These are phyloP conservation scores for Pseudomyrmex pallidus DNA, from an alignment of 1,140 invertebrate genomes.

Conservation along the genomic window DNA sequence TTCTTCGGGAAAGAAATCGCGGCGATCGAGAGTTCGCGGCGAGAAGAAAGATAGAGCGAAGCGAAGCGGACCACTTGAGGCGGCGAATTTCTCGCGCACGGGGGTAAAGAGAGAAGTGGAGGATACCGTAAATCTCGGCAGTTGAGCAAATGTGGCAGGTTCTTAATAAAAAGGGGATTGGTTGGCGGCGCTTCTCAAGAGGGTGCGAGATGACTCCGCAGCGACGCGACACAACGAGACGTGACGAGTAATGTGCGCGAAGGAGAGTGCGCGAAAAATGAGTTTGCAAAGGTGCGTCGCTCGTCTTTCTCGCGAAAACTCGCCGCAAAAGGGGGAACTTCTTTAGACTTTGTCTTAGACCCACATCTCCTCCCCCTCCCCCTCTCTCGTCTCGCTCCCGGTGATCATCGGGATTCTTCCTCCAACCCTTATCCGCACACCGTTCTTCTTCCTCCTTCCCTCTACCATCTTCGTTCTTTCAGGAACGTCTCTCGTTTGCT, in stretches of 20 bases:
- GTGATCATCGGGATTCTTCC: conserved; percentile 27
- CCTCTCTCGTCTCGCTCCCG: neutral
- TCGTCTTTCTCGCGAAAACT: conserved; percentile 24
- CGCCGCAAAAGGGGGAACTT: conserved; percentile 19
- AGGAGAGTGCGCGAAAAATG: conserved; percentile 35
- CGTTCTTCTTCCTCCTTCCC: neutral
- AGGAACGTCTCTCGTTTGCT: conserved; percentile 19
- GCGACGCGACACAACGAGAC: neutral
- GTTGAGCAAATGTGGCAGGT: conserved; percentile 30
- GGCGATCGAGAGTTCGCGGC: conserved; percentile 2
- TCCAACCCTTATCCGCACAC: no score
- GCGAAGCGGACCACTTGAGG: conserved; percentile 5
- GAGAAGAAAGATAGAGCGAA: neutral
- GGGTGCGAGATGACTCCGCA: conserved; percentile 18
- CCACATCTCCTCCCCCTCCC: neutral
- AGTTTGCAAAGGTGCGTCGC: conserved; percentile 37
- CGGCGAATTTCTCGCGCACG: neutral
- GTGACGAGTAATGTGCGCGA: neutral
- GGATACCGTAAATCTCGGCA: conserved; percentile 25
- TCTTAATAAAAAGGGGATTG: conserved; percentile 54
- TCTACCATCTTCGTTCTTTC: neutral
- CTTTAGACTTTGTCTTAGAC: neutral
- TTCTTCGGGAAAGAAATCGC: neutral
- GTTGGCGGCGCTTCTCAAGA: conserved; percentile 20
- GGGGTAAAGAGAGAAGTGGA: neutral